phyloP scores from a whole-genome alignment of 2,797 vertebrate genomes.

The Loris lydekkerianus region DNA sequence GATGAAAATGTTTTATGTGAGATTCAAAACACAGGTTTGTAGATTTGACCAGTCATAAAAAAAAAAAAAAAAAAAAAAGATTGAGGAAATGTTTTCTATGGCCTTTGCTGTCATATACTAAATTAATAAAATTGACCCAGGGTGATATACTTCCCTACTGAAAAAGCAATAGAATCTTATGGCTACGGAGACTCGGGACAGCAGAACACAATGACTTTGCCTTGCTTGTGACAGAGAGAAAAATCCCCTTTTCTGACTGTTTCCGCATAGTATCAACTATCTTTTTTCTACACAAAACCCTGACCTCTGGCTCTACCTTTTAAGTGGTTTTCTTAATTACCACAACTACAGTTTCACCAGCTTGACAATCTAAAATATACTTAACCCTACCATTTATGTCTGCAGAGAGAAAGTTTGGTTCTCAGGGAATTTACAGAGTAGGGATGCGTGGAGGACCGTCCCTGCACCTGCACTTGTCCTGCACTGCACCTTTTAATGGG shows the following conservation, averaged over 20 bases:
- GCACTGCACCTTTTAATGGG: neutral
- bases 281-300: neutral
- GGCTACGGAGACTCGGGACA: neutral
- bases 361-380: neutral
- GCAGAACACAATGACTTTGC: neutral
- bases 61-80: constrained; percentile 52
- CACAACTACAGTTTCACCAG: neutral
- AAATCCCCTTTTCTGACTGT: neutral
- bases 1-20: constrained; percentile 53
- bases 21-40: constrained; percentile 28
- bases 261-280: neutral
- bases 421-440: neutral
- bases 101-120: constrained; percentile 13
- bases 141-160: constrained; percentile 30
- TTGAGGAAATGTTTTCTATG: constrained; percentile 39
- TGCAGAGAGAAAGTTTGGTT: neutral
- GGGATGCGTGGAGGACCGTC: neutral
- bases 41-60: constrained; percentile 57
- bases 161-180: neutral
- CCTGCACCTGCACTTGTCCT: neutral
- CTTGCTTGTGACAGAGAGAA: neutral
- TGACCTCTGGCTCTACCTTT: neutral
- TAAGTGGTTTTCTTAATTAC: neutral
- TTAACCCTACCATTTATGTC: neutral
- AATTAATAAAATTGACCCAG: constrained; percentile 18